These are phyloP conservation scores for Coreius guichenoti DNA, from an alignment of 2,797 vertebrate genomes.

Conservation along the genomic window DNA sequence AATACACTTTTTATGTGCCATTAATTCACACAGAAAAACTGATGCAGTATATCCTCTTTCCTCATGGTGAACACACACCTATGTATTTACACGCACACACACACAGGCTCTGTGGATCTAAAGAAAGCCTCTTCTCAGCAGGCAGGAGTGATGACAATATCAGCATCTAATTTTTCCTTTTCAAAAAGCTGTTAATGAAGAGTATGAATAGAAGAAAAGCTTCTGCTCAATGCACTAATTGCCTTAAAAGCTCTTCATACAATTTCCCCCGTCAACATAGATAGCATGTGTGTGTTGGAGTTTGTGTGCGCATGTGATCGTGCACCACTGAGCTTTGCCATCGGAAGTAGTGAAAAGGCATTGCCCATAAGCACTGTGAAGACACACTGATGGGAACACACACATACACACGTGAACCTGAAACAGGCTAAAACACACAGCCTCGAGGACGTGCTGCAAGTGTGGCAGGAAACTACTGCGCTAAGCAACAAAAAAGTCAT, in stretches of 20 bases:
- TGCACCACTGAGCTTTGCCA: constrained; percentile 13
- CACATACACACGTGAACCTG: constrained; percentile 34
- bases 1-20: constrained; percentile 43
- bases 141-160: constrained; percentile 80
- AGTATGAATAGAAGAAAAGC: constrained; percentile 79
- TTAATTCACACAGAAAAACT: constrained; percentile 45
- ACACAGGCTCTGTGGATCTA: constrained; percentile 49
- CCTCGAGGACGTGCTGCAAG: constrained; percentile 45
- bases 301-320: constrained; percentile 39
- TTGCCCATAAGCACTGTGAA: constrained; percentile 25
- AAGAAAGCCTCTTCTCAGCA: constrained; percentile 73
- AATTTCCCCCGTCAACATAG: constrained; percentile 81
- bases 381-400: constrained; percentile 17
- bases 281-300: constrained; percentile 56
- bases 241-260: constrained; percentile 84
- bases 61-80: constrained; percentile 37
- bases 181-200: constrained; percentile 83
- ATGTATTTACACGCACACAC: constrained; percentile 40
- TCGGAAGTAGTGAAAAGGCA: constrained; percentile 22
- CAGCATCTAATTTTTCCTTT: constrained; percentile 67
- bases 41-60: constrained; percentile 55
- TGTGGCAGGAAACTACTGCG: constrained; percentile 48
- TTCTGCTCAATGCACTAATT: constrained; percentile 82
- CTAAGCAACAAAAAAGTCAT: constrained; percentile 64
- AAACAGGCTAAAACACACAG: constrained; percentile 38